Base-by-base conservation (phyloP, 2,888 invertebrate genomes). In the Eurois occulta region DNA sequence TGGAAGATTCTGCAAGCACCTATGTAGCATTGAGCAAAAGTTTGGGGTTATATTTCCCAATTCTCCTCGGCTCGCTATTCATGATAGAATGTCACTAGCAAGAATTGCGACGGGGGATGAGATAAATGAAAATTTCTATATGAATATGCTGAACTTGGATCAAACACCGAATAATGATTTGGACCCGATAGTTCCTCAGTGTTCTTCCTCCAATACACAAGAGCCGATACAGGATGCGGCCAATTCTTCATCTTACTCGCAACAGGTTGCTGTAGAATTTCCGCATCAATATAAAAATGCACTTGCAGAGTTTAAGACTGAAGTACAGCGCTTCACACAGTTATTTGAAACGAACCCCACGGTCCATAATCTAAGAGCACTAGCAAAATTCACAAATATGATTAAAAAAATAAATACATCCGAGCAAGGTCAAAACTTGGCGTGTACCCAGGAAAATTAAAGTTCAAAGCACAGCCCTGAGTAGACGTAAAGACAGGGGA, bases 1-100 rank as follows among this genome's bases (percentile, higher is more conserved):
- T 75, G 77, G 77, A 74, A 81, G 55, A 78, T 81, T 78, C 66
- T 81, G 81, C 81, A 75, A 78, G 76, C 76, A 78, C 74, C 80
- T 80, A 55, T 80, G 77, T 80, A 80, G 80, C 76, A 80, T 76
- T 76, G 64, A 64, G 24, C 35, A 64, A 64, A 64, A 64, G 38
- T 55, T 55, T 55, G 55, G 55, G 11, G 55, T 55, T 11, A 55
- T n/a, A n/a, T 58, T 58, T 58, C 58, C 58, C 58, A 58, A 28
- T 58, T 58, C 58, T 58, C 13, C 28, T 58, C 58, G 58, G 58
- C 58, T 58, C 28, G 28, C 28, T 58, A 58, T 58, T 58, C 58
- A 58, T 13, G 58, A 58, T 16, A 58, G 28, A 58, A 58, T 58
- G 58, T 58, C 58, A 58, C 58, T 58, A 58, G 28, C 58, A 58